These are phyloP conservation scores for Holothuria scabra DNA, from an alignment of 53 echinoderm and acorn worm genomes.

Conservation along the genomic window DNA sequence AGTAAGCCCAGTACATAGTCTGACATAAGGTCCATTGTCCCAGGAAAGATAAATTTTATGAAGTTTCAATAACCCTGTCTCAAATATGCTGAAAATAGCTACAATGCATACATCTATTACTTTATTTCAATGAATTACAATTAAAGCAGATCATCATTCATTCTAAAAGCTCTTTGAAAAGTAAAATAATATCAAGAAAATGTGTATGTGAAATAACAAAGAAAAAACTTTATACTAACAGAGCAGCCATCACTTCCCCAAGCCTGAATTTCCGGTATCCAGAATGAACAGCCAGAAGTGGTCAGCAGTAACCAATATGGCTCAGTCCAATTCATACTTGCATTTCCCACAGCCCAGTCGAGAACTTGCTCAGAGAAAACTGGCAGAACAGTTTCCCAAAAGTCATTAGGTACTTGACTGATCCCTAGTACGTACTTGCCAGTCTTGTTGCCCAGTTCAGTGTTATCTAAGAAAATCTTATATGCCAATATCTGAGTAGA, in stretches of 20 bases:
- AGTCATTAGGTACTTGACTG: slow-evolving; percentile 48
- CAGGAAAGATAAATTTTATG: no score
- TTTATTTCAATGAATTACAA: no score
- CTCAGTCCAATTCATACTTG: slow-evolving; percentile 49
- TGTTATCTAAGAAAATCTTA: slow-evolving; percentile 55
- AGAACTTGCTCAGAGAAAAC: neutral
- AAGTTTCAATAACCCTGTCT: no score
- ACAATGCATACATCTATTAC: no score
- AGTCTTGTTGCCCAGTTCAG: slow-evolving; percentile 66
- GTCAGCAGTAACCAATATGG: slow-evolving; percentile 63
- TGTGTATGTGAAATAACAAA: no score
- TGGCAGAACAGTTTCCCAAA: neutral
- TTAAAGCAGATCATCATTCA: no score
- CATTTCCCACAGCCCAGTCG: slow-evolving; percentile 52
- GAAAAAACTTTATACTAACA: slow-evolving; percentile 29
- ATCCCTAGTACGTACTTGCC: slow-evolving; percentile 74
- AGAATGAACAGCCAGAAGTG: slow-evolving; percentile 64
- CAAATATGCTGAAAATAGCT: no score
- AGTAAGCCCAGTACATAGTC: no score
- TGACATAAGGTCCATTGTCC: no score
- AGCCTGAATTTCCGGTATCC: slow-evolving; percentile 21
- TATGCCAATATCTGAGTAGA: slow-evolving; percentile 29
- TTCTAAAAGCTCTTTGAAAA: no score
- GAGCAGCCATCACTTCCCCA: slow-evolving; percentile 57
- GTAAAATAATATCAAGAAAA: no score